These are phyloP conservation scores for Lithosia quadra DNA, from an alignment of 2,888 invertebrate species.

Conservation along the genomic window DNA sequence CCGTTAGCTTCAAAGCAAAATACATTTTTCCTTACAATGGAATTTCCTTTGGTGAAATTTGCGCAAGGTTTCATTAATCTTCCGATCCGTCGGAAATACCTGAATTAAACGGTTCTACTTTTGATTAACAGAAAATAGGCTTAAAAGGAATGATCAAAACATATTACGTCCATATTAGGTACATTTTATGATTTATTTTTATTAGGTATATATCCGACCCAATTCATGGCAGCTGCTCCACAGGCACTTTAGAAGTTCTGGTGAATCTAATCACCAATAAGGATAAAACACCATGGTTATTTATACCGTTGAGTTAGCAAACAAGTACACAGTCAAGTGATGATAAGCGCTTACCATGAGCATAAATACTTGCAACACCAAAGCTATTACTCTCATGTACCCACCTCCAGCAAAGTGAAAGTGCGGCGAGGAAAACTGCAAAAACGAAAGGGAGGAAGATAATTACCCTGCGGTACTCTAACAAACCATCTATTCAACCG, in stretches of 20 bases:
- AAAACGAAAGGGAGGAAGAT: background rate
- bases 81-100: constrained; percentile 25
- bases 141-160: background rate
- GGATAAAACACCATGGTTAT: background rate
- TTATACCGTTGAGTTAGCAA: background rate
- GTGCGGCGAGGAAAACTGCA: background rate
- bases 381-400: background rate
- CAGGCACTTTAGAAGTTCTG: background rate
- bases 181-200: no score
- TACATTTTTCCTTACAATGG: constrained; percentile 38
- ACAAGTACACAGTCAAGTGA: no score
- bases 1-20: constrained; percentile 48
- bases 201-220: no score
- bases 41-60: constrained; percentile 29
- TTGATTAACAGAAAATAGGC: background rate
- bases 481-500: background rate
- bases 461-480: background rate
- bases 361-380: background rate
- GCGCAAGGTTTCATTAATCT: constrained; percentile 39
- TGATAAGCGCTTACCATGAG: background rate
- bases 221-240: background rate
- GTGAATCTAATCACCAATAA: background rate
- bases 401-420: background rate
- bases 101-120: constrained; percentile 21
- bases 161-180: background rate